Evolutionary conservation across 2,888 invertebrate genomes (phyloP).

Genomic region (Formica aserva): DNA sequence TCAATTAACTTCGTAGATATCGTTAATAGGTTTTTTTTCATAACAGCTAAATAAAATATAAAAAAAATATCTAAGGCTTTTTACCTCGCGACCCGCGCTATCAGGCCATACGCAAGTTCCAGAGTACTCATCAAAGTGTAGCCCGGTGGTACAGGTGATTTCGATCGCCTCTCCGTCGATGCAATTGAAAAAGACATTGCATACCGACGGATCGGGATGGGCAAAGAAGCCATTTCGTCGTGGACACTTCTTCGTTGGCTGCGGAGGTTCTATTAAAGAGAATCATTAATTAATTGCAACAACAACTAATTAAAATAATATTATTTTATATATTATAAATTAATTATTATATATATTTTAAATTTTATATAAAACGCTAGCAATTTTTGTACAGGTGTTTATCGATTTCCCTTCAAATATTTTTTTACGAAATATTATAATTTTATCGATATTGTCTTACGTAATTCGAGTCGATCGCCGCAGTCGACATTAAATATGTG

Average conservation of each 20-base stretch:
- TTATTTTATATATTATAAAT: background rate
- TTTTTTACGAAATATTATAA: background rate
- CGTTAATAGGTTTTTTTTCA: background rate
- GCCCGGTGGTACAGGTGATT: constrained; percentile 94
- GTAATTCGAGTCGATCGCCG: constrained; percentile 94
- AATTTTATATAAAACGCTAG: background rate
- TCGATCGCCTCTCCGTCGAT: constrained; percentile 94
- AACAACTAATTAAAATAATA: background rate
- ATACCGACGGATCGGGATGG: constrained; percentile 93
- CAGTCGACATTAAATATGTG: constrained; percentile 97
- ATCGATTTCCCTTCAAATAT: background rate
- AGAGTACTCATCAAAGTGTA: constrained; percentile 95
- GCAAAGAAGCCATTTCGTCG: constrained; percentile 96
- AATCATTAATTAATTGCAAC: background rate
- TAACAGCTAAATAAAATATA: background rate
- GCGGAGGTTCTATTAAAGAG: constrained; percentile 90
- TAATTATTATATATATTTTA: background rate
- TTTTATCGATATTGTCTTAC: constrained; percentile 88
- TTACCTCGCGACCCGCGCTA: constrained; percentile 91
- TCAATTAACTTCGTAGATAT: background rate
- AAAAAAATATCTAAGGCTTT: constrained; percentile 77
- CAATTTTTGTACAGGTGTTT: background rate
- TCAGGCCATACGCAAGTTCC: constrained; percentile 97
- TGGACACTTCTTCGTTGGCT: constrained; percentile 91
- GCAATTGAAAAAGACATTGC: constrained; percentile 95